These are phyloP conservation scores for Pelecanoides urinatrix DNA, from an alignment of 2,113 vertebrate genomes.

Conservation along the genomic window DNA sequence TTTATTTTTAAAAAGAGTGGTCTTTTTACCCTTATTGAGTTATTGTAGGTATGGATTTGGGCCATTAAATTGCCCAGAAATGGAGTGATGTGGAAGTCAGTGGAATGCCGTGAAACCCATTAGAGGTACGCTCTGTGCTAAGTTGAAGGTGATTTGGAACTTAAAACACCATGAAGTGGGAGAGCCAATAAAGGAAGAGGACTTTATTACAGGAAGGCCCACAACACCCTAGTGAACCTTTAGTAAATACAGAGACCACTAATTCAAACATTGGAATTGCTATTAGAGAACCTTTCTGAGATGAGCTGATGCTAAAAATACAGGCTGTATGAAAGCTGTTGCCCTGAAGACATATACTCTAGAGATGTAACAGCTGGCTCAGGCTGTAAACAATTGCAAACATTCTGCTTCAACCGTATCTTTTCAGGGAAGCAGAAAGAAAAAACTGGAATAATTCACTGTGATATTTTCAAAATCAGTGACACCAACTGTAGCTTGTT, in stretches of 20 bases:
- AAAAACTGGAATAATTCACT: constrained; percentile 39
- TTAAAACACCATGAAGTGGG: constrained; percentile 27
- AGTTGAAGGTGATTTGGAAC: not conserved
- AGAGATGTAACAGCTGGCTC: constrained; percentile 62
- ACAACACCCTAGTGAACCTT: constrained; percentile 28
- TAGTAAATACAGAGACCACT: constrained; percentile 50
- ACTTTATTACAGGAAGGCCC: constrained; percentile 4
- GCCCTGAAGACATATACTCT: constrained; percentile 65
- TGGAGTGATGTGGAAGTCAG: not conserved
- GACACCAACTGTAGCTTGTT: not conserved
- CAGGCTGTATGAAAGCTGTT: constrained; percentile 58
- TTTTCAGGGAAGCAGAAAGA: constrained; percentile 45
- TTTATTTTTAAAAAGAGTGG: not conserved
- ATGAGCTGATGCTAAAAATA: constrained; percentile 66
- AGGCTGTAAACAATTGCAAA: constrained; percentile 67
- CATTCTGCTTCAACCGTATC: constrained; percentile 58
- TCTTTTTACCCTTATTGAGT: not conserved
- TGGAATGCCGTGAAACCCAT: not conserved
- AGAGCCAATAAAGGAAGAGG: constrained; percentile 42
- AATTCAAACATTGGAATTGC: constrained; percentile 68
- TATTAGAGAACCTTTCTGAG: constrained; percentile 67
- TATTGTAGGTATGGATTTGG: not conserved
- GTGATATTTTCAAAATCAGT: constrained; percentile 52
- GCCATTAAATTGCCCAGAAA: not conserved
- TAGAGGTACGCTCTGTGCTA: not conserved